Percentiles rank a stretch among this genome's conserved stretches.
Evolutionary conservation across 1,140 invertebrate genomes (phyloP).

Genomic region (Elysia chlorotica): DNA sequence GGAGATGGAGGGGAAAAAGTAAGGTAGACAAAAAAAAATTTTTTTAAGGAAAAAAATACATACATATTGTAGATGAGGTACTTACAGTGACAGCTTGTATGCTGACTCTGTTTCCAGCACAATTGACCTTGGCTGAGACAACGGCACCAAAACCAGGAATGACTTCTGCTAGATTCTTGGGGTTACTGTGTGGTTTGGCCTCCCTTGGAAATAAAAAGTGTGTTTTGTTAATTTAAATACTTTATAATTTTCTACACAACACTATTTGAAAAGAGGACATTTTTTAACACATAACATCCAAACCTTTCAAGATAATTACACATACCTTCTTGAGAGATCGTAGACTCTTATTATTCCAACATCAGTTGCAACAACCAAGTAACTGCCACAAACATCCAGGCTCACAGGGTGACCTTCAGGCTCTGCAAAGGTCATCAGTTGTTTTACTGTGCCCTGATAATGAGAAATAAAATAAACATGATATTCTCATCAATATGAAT

Average conservation of each 20-base stretch:
- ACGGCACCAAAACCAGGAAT: conserved; percentile 85
- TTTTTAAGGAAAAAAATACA: too few species aligned
- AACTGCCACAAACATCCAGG: conserved; percentile 81
- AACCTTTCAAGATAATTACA: too few species aligned
- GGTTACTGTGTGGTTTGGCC: conserved; percentile 66
- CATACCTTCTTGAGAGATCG: conserved; percentile 82
- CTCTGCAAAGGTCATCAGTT: conserved; percentile 72
- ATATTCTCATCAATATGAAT: too few species aligned
- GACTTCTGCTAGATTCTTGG: conserved; percentile 67
- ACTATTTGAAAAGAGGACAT: too few species aligned
- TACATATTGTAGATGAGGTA: too few species aligned
- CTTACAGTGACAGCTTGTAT: conserved; percentile 77
- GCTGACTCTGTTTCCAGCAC: conserved; percentile 82
- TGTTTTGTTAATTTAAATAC: not conserved
- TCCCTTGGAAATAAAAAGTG: conserved; percentile 65
- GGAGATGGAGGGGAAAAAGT: too few species aligned
- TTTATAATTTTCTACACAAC: not conserved
- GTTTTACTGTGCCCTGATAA: conserved; percentile 76
- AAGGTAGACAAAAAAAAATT: too few species aligned
- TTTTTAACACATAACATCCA: too few species aligned
- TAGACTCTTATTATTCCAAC: conserved; percentile 87
- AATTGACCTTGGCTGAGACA: conserved; percentile 83
- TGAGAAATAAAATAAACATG: too few species aligned
- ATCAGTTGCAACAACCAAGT: conserved; percentile 82
- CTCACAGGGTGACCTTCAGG: conserved; percentile 85